Base-by-base conservation (phyloP, 2,888 invertebrate genomes). In the Drosophila sordidapex region DNA sequence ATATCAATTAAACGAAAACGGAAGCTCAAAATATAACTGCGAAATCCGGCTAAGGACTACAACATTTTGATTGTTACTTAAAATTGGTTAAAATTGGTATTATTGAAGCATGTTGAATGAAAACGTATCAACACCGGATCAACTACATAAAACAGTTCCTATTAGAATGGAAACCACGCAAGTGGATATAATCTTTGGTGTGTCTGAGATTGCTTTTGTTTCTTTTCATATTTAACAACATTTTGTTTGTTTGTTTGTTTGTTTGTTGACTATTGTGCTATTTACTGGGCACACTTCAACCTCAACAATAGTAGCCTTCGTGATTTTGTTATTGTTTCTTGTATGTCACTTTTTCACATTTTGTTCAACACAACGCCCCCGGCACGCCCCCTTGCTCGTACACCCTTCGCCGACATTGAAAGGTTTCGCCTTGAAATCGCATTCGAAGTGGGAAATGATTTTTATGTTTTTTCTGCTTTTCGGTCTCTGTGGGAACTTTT, bases 381-480 rank as follows among this genome's bases (percentile, higher is more conserved):
- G 46, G 6, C 59, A 67, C 58, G 31, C 62, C 74, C 74, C 56
- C 62, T 57, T 57, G 60, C 63, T 51, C 33, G 58, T 64, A 61
- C 80, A 82, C 85, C 86, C 88, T 85, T 80, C 69, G 69, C 51
- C 64, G 85, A 64, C 82, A 82, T 82, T 87, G 87, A 82, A 82
- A 82, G 82, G 82, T 84, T 84, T 82, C 84, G 83, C 83, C 83
- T 83, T 83, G 83, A 70, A 74, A 81, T 67, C 77, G 86, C 77
- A 83, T 87, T 88, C 83, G 88, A 83, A 83, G 74, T 70, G 88
- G 86, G 83, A 83, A 83, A 88, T 85, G 86, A 83, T 86, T 66
- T 80, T 65, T 54, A 52, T 74, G 59, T 27, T 51, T 61, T 72
- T 77, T 67, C 38, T 64, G 1, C 33, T 29, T 33, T 54, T 63